Evolutionary conservation across 1,140 invertebrate genomes (phyloP).

Genomic region (Zaprionus capensis): DNA sequence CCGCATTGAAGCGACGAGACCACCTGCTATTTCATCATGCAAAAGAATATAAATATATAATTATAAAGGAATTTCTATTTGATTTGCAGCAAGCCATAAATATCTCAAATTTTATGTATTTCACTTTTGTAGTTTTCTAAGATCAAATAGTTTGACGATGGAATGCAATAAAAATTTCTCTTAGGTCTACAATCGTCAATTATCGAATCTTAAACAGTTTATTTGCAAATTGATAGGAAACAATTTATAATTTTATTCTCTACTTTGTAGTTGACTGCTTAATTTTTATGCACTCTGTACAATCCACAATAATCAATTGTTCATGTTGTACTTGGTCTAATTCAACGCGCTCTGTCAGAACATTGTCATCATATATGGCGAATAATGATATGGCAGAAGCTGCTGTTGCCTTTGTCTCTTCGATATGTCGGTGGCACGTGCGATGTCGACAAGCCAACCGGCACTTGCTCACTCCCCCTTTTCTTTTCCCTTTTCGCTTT

Average conservation of each 20-base stretch:
- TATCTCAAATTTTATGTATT: background rate
- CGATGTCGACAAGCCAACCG: constrained; percentile 1
- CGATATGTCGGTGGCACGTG: constrained; percentile 54
- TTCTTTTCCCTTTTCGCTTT: too few relatives aligned
- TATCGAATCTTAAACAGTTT: too few relatives aligned
- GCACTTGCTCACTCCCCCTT: background rate
- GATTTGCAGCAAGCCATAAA: background rate
- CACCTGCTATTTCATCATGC: too few relatives aligned
- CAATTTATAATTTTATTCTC: too few relatives aligned
- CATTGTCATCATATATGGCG: constrained; percentile 36
- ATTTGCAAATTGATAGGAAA: too few relatives aligned
- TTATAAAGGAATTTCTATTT: background rate
- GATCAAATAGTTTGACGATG: background rate
- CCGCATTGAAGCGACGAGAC: too few relatives aligned
- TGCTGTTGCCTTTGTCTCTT: constrained; percentile 50
- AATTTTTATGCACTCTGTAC: background rate
- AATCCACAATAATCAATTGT: constrained; percentile 36
- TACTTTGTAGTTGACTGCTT: background rate
- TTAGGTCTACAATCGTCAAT: too few relatives aligned
- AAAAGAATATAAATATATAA: too few relatives aligned
- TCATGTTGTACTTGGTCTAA: constrained; percentile 2
- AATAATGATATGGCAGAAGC: constrained; percentile 41
- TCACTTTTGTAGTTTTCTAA: background rate
- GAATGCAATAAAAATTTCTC: too few relatives aligned
- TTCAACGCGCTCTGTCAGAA: background rate